Evolutionary conservation across 2,888 invertebrate genomes (phyloP), one percentile per base, ranked within the genome.

Genomic region (Caenorhabditis afra): DNA sequence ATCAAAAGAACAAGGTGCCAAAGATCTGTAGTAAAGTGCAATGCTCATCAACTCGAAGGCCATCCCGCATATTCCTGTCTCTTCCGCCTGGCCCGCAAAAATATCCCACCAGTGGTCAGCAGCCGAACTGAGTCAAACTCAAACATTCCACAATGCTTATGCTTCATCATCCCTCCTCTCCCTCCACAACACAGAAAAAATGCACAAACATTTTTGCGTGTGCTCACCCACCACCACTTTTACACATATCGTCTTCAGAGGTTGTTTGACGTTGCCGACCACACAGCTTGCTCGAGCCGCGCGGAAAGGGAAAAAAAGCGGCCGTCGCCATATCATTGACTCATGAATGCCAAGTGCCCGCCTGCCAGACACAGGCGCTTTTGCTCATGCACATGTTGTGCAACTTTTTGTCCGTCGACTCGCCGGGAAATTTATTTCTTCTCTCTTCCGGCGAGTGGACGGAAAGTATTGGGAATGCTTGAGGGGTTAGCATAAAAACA

Each of bases 221-320:
- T 52, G 73, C 49, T 66, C 47, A 39, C 37, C 29, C 61, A 41
- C 59, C 18, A 41, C 71, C 64, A 71, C 62, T 62, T 64, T 57
- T 64, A 64, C 58, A 73, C 55, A 73, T 73, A 73, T 58, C 64
- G 64, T 64, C 64, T 64, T 49, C 64, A 55, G 64, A 55, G 73
- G 58, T 73, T 73, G 64, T 73, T 73, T 73, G 73, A 73, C 73
- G 73, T 73, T 62, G 73, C 61, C 70, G 55, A 29, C 70, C 70
- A 70, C 70, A 70, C 70, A 64, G 57, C 62, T 47, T 71, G 62
- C 29, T 29, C 29, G 3, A 5, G 29, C 73, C 64, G 64, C 73
- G 73, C 73, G 73, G 62, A 52, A 58, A 29, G 29, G 29, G 7
- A 29, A 29, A 29, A 29, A 29, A 29, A 37, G 14, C 29, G 16